Evolutionary conservation across 2,113 vertebrate genomes (phyloP).

Genomic region (Pluvialis apricaria): DNA sequence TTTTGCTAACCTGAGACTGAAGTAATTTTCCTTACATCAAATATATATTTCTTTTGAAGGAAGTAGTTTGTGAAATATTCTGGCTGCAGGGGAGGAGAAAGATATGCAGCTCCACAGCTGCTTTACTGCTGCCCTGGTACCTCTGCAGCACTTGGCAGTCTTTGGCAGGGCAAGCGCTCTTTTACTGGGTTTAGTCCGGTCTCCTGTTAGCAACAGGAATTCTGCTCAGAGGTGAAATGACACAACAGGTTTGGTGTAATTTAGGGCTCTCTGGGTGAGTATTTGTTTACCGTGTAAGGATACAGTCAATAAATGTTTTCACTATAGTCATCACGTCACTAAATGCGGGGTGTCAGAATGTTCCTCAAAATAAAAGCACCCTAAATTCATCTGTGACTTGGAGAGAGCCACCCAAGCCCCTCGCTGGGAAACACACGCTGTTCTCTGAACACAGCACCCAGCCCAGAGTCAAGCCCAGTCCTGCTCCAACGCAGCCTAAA

Average conservation of each 20-base stretch:
- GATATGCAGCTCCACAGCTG: neutral
- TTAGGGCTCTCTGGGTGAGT: neutral
- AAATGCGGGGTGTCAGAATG: no score
- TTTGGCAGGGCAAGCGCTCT: neutral
- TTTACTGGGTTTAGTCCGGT: neutral
- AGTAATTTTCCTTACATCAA: neutral
- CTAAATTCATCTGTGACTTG: neutral
- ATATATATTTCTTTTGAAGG: neutral
- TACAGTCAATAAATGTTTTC: neutral
- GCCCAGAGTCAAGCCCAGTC: neutral
- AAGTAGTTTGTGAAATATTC: neutral
- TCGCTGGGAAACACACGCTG: rapidly evolving
- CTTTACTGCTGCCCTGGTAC: neutral
- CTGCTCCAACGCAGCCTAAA: neutral
- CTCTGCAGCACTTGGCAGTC: neutral
- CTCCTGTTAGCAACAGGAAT: neutral
- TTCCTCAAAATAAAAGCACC: neutral
- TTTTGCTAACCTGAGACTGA: neutral
- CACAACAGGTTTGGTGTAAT: neutral
- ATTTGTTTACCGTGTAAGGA: neutral
- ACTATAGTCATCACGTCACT: neutral
- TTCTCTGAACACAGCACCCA: rapidly evolving
- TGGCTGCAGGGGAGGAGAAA: neutral
- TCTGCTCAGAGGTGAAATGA: neutral
- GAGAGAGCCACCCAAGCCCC: neutral